Evolutionary conservation across 2,113 vertebrate genomes (phyloP).

Genomic region (Anser cygnoides): DNA sequence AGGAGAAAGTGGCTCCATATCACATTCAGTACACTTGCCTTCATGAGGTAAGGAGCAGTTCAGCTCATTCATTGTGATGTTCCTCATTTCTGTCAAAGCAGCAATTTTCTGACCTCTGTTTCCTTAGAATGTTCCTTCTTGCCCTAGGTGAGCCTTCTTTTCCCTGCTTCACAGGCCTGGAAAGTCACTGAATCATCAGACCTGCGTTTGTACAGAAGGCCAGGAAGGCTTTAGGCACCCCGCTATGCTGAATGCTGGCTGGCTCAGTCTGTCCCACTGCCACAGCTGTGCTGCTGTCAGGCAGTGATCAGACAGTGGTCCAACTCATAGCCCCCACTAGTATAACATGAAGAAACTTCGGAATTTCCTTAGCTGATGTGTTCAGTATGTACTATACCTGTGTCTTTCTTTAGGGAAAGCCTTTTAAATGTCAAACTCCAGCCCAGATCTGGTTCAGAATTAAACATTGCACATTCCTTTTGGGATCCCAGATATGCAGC

Average conservation of each 20-base stretch:
- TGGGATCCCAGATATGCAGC: background rate
- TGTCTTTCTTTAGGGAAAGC: background rate
- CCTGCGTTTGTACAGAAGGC: background rate
- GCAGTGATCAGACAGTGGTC: background rate
- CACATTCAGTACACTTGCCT: conserved; percentile 96
- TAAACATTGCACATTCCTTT: background rate
- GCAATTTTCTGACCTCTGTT: background rate
- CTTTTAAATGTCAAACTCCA: background rate
- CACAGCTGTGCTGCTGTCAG: background rate
- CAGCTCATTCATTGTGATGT: background rate
- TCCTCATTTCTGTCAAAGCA: background rate
- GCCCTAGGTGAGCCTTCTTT: background rate
- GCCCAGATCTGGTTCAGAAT: background rate
- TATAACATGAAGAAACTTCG: background rate
- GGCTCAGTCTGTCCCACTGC: background rate
- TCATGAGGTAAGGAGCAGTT: conserved; percentile 86
- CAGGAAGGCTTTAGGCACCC: background rate
- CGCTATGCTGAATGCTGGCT: accelerated
- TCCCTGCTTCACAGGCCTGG: background rate
- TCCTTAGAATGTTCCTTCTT: background rate
- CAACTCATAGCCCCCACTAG: background rate
- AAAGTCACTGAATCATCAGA: background rate
- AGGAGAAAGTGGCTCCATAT: conserved; percentile 96
- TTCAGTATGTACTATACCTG: background rate
- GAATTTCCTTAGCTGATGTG: background rate